phyloP scores from a whole-genome alignment of 37 sponge, comb jelly and placozoan genomes.

The Ephydatia muelleri region DNA sequence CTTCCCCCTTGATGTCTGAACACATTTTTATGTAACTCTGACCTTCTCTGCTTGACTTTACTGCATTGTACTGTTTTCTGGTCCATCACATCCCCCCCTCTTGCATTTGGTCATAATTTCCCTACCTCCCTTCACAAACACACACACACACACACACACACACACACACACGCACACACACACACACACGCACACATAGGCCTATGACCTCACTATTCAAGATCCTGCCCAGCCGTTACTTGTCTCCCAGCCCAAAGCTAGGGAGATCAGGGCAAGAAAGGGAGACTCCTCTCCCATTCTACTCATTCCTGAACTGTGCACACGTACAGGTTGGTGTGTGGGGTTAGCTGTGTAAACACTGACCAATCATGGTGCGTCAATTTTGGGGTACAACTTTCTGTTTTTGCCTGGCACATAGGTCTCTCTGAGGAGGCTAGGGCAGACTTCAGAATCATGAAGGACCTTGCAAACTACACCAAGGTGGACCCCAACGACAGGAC shows the following conservation, averaged over 20 bases:
- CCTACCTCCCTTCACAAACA: too few species aligned
- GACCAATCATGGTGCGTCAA: background rate
- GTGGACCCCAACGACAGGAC: constrained; percentile 44
- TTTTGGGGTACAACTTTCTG: background rate
- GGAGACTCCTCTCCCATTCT: constrained; percentile 69
- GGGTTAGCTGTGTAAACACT: background rate
- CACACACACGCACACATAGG: background rate
- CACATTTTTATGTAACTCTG: too few species aligned
- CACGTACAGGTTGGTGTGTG: constrained; percentile 67
- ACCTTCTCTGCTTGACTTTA: too few species aligned
- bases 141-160: background rate
- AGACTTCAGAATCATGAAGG: constrained; percentile 85
- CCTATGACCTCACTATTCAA: constrained; percentile 61
- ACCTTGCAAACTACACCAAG: constrained; percentile 79
- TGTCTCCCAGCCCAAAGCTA: constrained; percentile 76
- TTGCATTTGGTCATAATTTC: too few species aligned
- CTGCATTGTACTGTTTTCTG: too few species aligned
- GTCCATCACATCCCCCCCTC: too few species aligned
- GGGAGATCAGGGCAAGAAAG: constrained; percentile 30
- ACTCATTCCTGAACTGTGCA: constrained; percentile 92
- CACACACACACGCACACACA: too few species aligned
- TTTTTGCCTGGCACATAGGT: constrained; percentile 13
- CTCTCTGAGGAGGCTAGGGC: constrained; percentile 77
- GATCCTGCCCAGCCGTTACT: constrained; percentile 89
- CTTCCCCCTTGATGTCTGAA: too few species aligned